These are phyloP conservation scores for Arion vulgaris DNA, from an alignment of 1,140 invertebrate genomes.

Conservation along the genomic window DNA sequence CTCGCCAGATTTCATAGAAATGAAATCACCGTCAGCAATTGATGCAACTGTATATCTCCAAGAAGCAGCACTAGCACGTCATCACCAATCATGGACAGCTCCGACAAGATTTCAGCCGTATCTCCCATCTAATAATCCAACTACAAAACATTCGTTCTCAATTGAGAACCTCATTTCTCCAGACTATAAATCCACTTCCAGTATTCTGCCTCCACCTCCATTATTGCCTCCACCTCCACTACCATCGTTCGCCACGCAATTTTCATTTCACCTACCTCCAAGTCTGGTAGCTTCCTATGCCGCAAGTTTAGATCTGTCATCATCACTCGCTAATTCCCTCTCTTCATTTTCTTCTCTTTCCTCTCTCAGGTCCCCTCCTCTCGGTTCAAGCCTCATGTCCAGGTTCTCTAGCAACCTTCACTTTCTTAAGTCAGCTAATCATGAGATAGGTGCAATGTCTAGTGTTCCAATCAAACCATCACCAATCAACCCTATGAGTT, in stretches of 20 bases:
- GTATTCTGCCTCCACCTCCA: slow-evolving; percentile 18
- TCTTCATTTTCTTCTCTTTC: slow-evolving; percentile 36
- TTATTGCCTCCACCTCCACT: background rate
- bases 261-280: slow-evolving; percentile 9
- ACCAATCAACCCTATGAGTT: slow-evolving; percentile 46
- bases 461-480: slow-evolving; percentile 50
- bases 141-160: slow-evolving; percentile 76
- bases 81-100: slow-evolving; percentile 51
- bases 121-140: slow-evolving; percentile 6
- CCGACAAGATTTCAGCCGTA: slow-evolving; percentile 50
- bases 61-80: slow-evolving; percentile 50
- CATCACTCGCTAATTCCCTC: slow-evolving; percentile 25
- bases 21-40: slow-evolving; percentile 4
- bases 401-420: slow-evolving; percentile 42
- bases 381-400: slow-evolving; percentile 25
- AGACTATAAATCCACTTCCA: slow-evolving; percentile 55
- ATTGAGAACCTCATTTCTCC: slow-evolving; percentile 88
- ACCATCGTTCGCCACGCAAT: slow-evolving; percentile 24
- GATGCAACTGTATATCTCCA: slow-evolving; percentile 33
- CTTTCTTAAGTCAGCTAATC: slow-evolving; percentile 38
- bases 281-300: slow-evolving; percentile 41
- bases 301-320: slow-evolving; percentile 34
- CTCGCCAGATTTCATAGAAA: slow-evolving; percentile 34
- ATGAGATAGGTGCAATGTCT: slow-evolving; percentile 7
- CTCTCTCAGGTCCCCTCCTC: slow-evolving; percentile 30